Evolutionary conservation across 2,113 vertebrate genomes (phyloP), one percentile per base, ranked within the genome.

Genomic region (Urocynchramus pylzowi): DNA sequence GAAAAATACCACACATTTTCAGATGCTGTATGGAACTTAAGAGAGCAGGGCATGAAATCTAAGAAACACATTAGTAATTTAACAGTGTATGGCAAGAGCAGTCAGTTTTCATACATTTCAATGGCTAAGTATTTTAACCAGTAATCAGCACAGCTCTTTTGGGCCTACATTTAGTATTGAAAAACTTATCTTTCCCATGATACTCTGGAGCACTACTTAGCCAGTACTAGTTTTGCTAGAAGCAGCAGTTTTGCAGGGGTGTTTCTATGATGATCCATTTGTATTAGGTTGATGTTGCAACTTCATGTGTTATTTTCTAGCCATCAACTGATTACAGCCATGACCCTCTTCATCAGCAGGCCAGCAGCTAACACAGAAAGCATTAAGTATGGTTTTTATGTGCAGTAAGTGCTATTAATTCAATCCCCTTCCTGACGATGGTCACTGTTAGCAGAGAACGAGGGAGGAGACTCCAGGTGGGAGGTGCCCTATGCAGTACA

Each of bases 301-400:
- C 37, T 65, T 35, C 30, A 4, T 16, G 8, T 20, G 13, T 15
- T 44, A 53, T 30, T 91, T 89, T 50, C 50, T 56, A 91, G n/a
- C 37, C 31, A 52, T 2, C 26, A 6, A 42, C 53, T 61, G 27
- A 52, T 13, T 17, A 64, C 24, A 84, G n/a, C 22, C 18, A 10
- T 11, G 17, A 89, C 11, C 20, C n/a, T 73, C 75, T 75, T 39
- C 47, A 90, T 41, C 28, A 57, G 2, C 1, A 4, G 24, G 33
- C 18, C 47, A 69, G 37, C 11, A 35, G 41, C 49, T 47, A 77
- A 70, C 22, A 53, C 7, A 44, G n/a, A 86, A 75, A 56, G 8
- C 1, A 2, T 8, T 10, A 39, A 41, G 7, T 8, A 6, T 14
- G 31, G 39, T 16, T 60, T 75, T 70, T 21, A 28, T 0, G 0